Base-by-base conservation (phyloP, 2,888 invertebrate species). In the Agriotes lineatus region DNA sequence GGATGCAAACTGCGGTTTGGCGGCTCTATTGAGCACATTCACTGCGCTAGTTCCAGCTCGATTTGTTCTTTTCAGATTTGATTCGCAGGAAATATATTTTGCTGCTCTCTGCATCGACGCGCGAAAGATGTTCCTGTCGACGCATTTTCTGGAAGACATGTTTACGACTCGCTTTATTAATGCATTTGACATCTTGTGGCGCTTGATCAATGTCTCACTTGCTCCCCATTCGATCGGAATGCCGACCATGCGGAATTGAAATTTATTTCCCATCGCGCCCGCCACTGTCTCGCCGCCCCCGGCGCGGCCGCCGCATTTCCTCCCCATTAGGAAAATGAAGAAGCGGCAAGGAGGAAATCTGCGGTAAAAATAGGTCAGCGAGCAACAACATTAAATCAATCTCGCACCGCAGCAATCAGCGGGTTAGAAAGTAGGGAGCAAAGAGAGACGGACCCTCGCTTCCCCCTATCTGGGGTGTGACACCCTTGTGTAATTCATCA, bases 401-500 rank as follows among this genome's bases (percentile, higher is more conserved):
- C 65, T 63, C 54, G 45, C 48, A 59, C 67, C 66, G 62, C 70
- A 59, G 70, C 67, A 63, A 66, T 69, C 67, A 60, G 62, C 70
- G 69, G 61, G 66, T 61, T 67, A 58, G 71, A 66, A 67, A 68
- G 65, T 59, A 64, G 67, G 59, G 63, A 67, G 70, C 59, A 65
- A 67, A 66, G 61, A 67, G 62, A 67, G 59, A 57, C 62, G 70
- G 63, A 66, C 66, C 72, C 70, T 67, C 71, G 66, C 62, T 60
- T 60, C 68, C 22, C 64, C 70, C 66, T 61, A 48, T 57, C 59
- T 69, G 59, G 71, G 71, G 71, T 69, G 63, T 58, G 65, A 69
- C 71, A 69, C 71, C 71, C 71, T 66, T 64, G 39, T 68, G 68
- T 69, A 71, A 69, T 71, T 71, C 71, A 71, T 71, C 71, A 71